Evolutionary conservation across 2,113 vertebrate species (phyloP).

Genomic region (Poeciliopsis prolifica): DNA sequence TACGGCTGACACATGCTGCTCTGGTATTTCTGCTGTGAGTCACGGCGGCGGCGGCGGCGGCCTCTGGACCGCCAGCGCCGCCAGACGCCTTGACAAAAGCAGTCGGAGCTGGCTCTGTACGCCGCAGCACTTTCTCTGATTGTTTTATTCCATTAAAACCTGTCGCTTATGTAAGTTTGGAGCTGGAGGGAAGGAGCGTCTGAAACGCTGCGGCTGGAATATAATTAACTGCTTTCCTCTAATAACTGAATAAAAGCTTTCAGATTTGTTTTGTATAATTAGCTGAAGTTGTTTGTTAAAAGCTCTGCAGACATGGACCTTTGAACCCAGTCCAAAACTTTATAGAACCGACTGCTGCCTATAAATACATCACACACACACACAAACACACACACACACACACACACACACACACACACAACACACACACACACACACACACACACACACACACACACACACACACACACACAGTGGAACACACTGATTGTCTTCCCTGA

Average conservation of each 20-base stretch:
- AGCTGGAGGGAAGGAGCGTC: not conserved
- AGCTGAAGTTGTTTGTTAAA: not conserved
- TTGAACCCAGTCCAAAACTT: constrained; percentile 14
- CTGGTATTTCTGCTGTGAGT: constrained; percentile 39
- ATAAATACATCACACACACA: constrained; percentile 7
- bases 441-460: too few relatives aligned
- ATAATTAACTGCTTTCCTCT: too few relatives aligned
- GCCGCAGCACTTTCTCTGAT: constrained; percentile 1
- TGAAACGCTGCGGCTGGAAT: not conserved
- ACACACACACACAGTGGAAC: not conserved
- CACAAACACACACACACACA: not conserved
- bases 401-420: not conserved
- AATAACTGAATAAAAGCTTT: not conserved
- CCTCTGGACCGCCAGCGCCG: constrained; percentile 2
- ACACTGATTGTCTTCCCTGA: too few relatives aligned
- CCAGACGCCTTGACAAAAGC: constrained; percentile 14
- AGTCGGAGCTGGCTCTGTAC: not conserved
- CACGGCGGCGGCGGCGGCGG: not conserved
- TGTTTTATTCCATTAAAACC: not conserved
- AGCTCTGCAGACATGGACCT: constrained; percentile 1
- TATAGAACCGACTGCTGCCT: constrained; percentile 1
- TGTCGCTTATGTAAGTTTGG: not conserved
- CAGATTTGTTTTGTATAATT: not conserved
- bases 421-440: too few relatives aligned
- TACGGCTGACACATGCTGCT: constrained; percentile 59